These are phyloP conservation scores for Agonopterix arenella DNA, from an alignment of 2,888 invertebrate species.

Conservation along the genomic window DNA sequence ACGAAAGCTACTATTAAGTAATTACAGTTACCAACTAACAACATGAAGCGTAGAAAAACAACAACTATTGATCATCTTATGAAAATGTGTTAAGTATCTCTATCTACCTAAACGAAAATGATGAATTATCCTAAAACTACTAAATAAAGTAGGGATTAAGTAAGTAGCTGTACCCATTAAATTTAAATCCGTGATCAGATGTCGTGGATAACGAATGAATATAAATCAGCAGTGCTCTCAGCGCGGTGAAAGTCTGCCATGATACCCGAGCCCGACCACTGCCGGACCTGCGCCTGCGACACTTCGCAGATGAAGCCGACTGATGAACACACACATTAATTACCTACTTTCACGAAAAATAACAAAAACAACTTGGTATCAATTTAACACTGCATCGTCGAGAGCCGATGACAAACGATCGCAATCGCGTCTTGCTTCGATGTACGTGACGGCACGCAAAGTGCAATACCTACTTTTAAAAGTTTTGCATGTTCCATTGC, in stretches of 20 bases:
- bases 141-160: not conserved
- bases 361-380: constrained; percentile 26
- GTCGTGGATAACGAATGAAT: constrained; percentile 49
- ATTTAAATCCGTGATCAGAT: constrained; percentile 53
- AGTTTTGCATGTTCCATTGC: no score
- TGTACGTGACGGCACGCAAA: no score
- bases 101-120: no score
- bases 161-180: constrained; percentile 22
- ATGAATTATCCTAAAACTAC: no score
- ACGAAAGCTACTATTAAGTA: no score
- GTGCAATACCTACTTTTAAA: no score
- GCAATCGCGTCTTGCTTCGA: not conserved
- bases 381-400: not conserved
- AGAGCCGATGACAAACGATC: not conserved
- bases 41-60: no score
- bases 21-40: no score
- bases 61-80: no score
- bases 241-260: constrained; percentile 58
- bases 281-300: constrained; percentile 35
- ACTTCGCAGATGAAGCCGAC: constrained; percentile 27
- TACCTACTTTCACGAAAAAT: constrained; percentile 43
- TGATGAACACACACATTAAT: constrained; percentile 47
- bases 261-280: constrained; percentile 22
- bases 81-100: no score
- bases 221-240: constrained; percentile 47